Base-by-base conservation (phyloP, 2,113 vertebrate genomes). In the Reinhardtius hippoglossoides region DNA sequence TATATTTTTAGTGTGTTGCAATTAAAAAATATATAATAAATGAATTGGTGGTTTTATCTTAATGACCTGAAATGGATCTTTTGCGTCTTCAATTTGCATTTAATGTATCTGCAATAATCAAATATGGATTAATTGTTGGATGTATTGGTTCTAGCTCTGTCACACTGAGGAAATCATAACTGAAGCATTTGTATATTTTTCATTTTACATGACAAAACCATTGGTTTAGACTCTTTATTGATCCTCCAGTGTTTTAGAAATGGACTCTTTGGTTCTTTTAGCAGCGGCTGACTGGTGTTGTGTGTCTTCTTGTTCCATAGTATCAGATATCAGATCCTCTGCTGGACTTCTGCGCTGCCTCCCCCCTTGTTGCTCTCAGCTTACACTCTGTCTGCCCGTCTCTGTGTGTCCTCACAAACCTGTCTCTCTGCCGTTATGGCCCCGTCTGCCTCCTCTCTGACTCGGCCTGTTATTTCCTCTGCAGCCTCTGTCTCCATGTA, bases 251-350 rank as follows among this genome's bases (percentile, higher is more conserved):
- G 1, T 35, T 78, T 63, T 67, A 56, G 70, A 18, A 20, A 8
- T 31, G 54, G 48, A 44, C 79, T 70, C 66, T 20, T 52, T 42
- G 1, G 23, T 59, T 56, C 69, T 26, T 78, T 71, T 64, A 59
- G 69, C 57, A 35, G 64, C 69, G 23, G 40, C 35, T 9, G 62
- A 74, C 59, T 0, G 85, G 92, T 87, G 84, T 92, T 74, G 70
- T 78, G 74, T 91, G 78, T 92, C 92, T 23, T 74, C 68, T 89
- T 90, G 84, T 90, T 93, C 92, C 89, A 78, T 84, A 12, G 86
- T 88, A 75, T 93, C 91, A 54, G 92, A 93, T 92, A 93, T 91
- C 91, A 76, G 91, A 92, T 90, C 87, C 80, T 67, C 83, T 35
- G 40, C 62, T 77, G 88, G 82, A 83, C 86, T 75, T 27, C 55